Base-by-base conservation (phyloP, 2,113 vertebrate species). In the Neomonachus schauinslandi region DNA sequence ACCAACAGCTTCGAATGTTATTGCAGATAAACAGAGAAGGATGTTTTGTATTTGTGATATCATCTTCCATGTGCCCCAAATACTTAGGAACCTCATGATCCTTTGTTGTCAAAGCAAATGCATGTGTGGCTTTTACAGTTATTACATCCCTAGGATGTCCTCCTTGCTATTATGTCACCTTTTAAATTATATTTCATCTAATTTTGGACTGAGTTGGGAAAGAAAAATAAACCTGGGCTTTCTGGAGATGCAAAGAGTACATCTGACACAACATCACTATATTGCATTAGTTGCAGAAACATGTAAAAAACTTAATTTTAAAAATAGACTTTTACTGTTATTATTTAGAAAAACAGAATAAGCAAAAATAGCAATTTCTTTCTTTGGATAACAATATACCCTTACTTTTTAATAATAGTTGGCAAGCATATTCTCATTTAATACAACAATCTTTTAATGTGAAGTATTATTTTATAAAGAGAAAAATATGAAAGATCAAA, bases 161-260 rank as follows among this genome's bases (percentile, higher is more conserved):
- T 46, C 24, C 69, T 96, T 55, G 8, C 53, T 74, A 74, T 59
- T 51, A 83, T 18, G 39, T 80, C 57, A 77, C 10, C n/a, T 93
- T 94, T 93, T 57, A 55, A 28, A 57, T 59, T 87, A 42, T 65
- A 72, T 46, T 88, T 15, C 42, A 77, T 77, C n/a, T 77, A 21
- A 92, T 51, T 96, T 94, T 59, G 87, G 22, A 76, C 42, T 88
- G 26, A 84, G 0, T 21, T 76, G n/a, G 77, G 33, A 96, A 97
- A 84, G 26, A 89, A 87, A 96, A 91, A 82, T 76, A 96, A 97
- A 93, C 31, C 12, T n/a, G 88, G 26, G 10, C 46, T 80, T 4
- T 81, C 82, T 93, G 36, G 61, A 95, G 89, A 77, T 21, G 7
- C 31, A 53, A 81, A 46, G 42, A n/a, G 7, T 26, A 77, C 51